Percentiles rank a stretch among this genome's conserved stretches.
These are phyloP conservation scores for Trichogramma pretiosum DNA, from an alignment of 1,140 invertebrate genomes.

Conservation along the genomic window DNA sequence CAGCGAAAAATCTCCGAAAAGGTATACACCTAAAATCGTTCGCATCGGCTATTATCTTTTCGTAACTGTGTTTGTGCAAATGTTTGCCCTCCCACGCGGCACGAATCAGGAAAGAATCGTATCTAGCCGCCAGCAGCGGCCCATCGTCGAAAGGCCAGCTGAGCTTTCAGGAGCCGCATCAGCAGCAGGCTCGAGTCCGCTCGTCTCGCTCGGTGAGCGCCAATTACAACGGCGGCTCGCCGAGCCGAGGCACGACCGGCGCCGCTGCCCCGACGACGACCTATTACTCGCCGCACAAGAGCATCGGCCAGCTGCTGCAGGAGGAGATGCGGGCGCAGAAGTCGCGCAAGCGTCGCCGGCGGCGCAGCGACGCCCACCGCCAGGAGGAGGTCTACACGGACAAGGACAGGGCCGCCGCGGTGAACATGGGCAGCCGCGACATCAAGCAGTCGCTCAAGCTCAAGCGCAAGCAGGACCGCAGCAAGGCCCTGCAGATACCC, in stretches of 20 bases:
- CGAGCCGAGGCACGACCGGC: neutral
- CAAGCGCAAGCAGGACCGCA: slow-evolving; percentile 70
- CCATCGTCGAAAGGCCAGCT: neutral
- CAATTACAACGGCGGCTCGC: neutral
- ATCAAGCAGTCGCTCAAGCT: slow-evolving; percentile 76
- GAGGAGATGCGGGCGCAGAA: slow-evolving; percentile 47
- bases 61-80: too few relatives aligned
- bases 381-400: slow-evolving; percentile 78
- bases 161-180: neutral
- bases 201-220: too few relatives aligned
- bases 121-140: neutral
- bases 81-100: neutral
- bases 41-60: too few relatives aligned
- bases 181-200: too few relatives aligned
- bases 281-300: neutral
- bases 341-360: slow-evolving; percentile 40
- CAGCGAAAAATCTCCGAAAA: too few relatives aligned
- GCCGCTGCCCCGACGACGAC: neutral
- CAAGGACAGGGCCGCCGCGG: slow-evolving; percentile 80
- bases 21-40: slow-evolving; percentile 5
- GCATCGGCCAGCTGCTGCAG: slow-evolving; percentile 19
- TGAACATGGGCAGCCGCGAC: slow-evolving; percentile 71
- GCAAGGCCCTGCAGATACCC: slow-evolving; percentile 61
- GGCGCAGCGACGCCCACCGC: slow-evolving; percentile 32
- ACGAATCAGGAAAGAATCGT: neutral